These are phyloP conservation scores for Limnephilus auricula DNA, from an alignment of 2,888 invertebrate species.

Conservation along the genomic window DNA sequence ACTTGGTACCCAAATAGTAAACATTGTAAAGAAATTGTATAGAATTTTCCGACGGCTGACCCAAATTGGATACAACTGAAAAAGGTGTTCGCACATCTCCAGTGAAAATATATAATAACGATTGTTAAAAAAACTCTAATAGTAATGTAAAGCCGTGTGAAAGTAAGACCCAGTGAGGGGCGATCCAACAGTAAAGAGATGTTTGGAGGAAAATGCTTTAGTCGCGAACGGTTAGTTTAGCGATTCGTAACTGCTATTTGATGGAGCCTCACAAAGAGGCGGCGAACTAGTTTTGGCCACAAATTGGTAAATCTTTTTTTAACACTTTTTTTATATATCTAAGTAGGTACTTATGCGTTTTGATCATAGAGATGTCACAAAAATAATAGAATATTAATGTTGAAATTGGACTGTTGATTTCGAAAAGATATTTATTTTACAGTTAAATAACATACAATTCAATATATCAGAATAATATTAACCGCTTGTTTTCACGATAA, in stretches of 20 bases:
- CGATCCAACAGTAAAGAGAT: background rate
- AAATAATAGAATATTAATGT: background rate
- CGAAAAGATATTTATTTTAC: background rate
- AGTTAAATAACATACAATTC: no score
- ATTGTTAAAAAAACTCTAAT: conserved; percentile 33
- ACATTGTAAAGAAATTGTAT: conserved; percentile 22
- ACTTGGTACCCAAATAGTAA: background rate
- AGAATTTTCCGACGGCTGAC: conserved; percentile 29
- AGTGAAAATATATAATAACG: conserved; percentile 39
- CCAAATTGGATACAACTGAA: conserved; percentile 26
- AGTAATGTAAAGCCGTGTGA: conserved; percentile 39
- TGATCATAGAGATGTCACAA: background rate
- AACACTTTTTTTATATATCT: background rate
- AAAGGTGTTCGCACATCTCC: conserved; percentile 36
- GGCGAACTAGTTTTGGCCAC: conserved; percentile 13
- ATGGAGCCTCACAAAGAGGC: conserved; percentile 23
- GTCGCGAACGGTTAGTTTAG: background rate
- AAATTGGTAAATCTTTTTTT: background rate
- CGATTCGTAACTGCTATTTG: conserved; percentile 23
- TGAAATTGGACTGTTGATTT: background rate
- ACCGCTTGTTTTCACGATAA: no score
- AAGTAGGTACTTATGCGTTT: background rate
- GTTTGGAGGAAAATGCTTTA: background rate
- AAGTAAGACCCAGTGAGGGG: conserved; percentile 38
- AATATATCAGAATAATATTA: no score